These are phyloP conservation scores for Haemorhous mexicanus DNA, from an alignment of 2,113 vertebrate species.

Conservation along the genomic window DNA sequence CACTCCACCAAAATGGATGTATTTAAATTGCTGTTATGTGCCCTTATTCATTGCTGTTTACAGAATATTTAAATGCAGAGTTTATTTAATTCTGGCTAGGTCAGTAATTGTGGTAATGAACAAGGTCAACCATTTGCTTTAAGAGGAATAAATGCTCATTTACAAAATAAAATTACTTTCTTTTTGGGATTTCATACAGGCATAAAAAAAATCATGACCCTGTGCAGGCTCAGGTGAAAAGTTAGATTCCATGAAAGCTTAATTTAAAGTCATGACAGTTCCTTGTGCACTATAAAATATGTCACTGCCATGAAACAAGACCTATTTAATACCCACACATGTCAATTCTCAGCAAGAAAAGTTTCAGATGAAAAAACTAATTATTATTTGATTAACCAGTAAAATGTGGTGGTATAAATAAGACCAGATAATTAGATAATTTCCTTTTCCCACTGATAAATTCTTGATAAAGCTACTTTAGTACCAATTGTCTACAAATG, in stretches of 20 bases:
- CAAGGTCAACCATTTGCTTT: background rate
- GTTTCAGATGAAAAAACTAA: slow-evolving; percentile 29
- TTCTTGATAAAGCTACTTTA: slow-evolving; percentile 38
- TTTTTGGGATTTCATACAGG: background rate
- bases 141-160: slow-evolving; percentile 17
- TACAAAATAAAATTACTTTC: background rate
- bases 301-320: background rate
- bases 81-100: slow-evolving; percentile 31
- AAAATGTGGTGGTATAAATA: slow-evolving; percentile 40
- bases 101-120: slow-evolving; percentile 53
- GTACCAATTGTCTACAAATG: background rate
- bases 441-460: slow-evolving; percentile 14
- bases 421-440: background rate
- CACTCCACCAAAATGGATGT: slow-evolving; percentile 29
- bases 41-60: background rate
- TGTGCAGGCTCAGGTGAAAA: slow-evolving; percentile 5
- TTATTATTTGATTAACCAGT: slow-evolving; percentile 57
- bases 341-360: slow-evolving; percentile 16
- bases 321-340: background rate
- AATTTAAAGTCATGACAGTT: slow-evolving; percentile 18
- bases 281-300: background rate
- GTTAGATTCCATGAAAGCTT: background rate
- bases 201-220: background rate
- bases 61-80: background rate
- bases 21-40: slow-evolving; percentile 44